phyloP scores from a whole-genome alignment of 2,797 vertebrate genomes.

The Bucorvus abyssinicus region DNA sequence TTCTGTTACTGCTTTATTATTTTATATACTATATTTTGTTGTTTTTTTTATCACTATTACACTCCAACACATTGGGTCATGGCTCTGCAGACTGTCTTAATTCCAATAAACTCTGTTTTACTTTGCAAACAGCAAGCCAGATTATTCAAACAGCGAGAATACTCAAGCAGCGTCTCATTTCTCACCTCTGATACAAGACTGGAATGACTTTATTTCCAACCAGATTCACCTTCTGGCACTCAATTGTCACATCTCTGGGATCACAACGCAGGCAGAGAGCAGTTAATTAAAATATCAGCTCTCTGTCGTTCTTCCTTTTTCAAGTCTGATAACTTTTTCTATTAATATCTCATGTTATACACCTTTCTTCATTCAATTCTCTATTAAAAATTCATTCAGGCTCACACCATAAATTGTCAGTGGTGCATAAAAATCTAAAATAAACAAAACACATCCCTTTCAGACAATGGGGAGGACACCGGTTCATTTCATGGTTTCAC shows the following conservation, averaged over 20 bases:
- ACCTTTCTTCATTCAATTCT: neutral
- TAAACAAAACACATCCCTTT: constrained; percentile 45
- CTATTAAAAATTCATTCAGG: constrained; percentile 20
- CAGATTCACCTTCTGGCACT: constrained; percentile 54
- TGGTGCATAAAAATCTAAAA: constrained; percentile 17
- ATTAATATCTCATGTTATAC: constrained; percentile 17
- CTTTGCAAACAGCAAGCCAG: neutral
- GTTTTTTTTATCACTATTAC: neutral
- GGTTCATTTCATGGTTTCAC: neutral
- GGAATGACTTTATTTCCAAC: constrained; percentile 35
- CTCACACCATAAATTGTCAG: neutral
- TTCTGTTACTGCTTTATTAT: neutral
- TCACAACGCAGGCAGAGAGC: constrained; percentile 25
- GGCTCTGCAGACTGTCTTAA: neutral
- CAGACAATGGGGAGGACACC: neutral
- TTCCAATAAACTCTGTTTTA: neutral
- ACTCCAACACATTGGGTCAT: neutral
- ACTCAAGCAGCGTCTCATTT: neutral
- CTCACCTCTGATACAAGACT: neutral
- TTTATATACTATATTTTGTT: neutral
- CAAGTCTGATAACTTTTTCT: constrained; percentile 5
- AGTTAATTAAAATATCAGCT: constrained; percentile 62
- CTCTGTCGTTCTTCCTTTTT: constrained; percentile 3
- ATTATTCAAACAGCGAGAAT: neutral
- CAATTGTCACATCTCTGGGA: neutral